Evolutionary conservation across 2,888 invertebrate species (phyloP).

Genomic region (Morpho achilles): DNA sequence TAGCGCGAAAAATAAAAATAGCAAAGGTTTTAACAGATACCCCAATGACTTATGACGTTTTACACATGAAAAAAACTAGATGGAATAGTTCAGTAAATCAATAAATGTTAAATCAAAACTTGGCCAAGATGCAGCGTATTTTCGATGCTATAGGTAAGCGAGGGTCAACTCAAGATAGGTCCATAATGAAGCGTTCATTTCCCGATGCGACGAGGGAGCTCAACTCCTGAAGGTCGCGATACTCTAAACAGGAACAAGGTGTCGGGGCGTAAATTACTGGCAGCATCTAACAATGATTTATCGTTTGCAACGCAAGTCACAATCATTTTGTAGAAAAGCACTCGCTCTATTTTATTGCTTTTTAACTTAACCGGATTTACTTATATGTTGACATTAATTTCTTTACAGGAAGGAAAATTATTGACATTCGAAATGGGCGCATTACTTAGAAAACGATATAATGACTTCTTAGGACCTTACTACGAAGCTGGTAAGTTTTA

Average conservation of each 20-base stretch:
- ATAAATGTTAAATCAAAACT: no score
- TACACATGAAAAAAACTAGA: no score
- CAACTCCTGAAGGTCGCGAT: constrained; percentile 55
- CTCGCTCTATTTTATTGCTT: constrained; percentile 13
- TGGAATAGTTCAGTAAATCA: no score
- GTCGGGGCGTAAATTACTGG: constrained; percentile 55
- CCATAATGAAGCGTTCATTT: constrained; percentile 57
- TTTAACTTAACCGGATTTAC: constrained; percentile 6
- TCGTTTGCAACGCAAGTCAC: constrained; percentile 44
- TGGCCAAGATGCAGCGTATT: not conserved
- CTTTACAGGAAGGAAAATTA: constrained; percentile 75
- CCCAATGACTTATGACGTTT: no score
- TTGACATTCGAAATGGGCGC: constrained; percentile 77
- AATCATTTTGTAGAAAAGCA: constrained; percentile 18
- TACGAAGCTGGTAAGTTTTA: constrained; percentile 56
- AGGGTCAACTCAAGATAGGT: constrained; percentile 47
- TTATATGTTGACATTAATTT: constrained; percentile 21
- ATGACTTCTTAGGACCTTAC: constrained; percentile 66
- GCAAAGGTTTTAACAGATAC: no score
- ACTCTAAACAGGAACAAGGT: constrained; percentile 58
- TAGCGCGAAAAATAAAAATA: no score
- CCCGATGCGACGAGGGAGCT: constrained; percentile 54
- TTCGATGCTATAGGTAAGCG: constrained; percentile 1
- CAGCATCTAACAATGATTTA: constrained; percentile 71
- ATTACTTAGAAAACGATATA: constrained; percentile 74